phyloP scores from a whole-genome alignment of 2,113 vertebrate genomes.

The Beaufortia kweichowensis region DNA sequence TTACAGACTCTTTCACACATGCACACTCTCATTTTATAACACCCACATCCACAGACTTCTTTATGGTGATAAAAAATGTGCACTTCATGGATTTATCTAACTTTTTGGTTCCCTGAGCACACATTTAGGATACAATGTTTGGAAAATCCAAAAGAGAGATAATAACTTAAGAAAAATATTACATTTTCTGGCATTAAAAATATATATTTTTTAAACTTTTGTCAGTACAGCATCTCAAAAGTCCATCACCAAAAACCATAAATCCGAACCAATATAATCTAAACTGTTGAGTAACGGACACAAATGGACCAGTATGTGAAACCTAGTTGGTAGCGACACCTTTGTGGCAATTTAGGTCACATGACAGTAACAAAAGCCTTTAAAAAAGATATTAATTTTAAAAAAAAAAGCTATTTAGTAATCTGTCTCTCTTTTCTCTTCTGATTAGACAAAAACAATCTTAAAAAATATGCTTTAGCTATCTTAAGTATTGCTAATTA shows the following conservation, averaged over 20 bases:
- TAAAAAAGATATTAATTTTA: too few relatives aligned
- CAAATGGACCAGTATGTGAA: not conserved
- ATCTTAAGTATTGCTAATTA: not conserved
- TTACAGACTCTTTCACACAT: constrained; percentile 12
- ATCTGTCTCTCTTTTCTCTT: not conserved
- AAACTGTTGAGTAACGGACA: not conserved
- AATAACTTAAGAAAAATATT: too few relatives aligned
- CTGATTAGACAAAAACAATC: too few relatives aligned
- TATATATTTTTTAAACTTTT: too few relatives aligned
- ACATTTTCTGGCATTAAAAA: too few relatives aligned
- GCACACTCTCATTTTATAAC: constrained; percentile 4
- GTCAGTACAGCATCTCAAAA: too few relatives aligned
- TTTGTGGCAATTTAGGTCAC: not conserved
- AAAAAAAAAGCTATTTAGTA: not conserved
- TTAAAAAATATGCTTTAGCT: too few relatives aligned
- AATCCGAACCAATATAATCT: not conserved
- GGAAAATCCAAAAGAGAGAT: not conserved
- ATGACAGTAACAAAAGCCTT: not conserved
- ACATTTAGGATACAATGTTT: too few relatives aligned
- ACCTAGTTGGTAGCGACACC: constrained; percentile 18
- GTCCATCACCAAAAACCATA: too few relatives aligned
- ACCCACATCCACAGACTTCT: constrained; percentile 9
- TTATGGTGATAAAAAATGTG: not conserved
- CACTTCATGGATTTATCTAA: not conserved
- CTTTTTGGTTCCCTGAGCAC: not conserved